Conservation (phyloP, 2,888 invertebrate species). For the Lydus trimaculatus region DNA sequence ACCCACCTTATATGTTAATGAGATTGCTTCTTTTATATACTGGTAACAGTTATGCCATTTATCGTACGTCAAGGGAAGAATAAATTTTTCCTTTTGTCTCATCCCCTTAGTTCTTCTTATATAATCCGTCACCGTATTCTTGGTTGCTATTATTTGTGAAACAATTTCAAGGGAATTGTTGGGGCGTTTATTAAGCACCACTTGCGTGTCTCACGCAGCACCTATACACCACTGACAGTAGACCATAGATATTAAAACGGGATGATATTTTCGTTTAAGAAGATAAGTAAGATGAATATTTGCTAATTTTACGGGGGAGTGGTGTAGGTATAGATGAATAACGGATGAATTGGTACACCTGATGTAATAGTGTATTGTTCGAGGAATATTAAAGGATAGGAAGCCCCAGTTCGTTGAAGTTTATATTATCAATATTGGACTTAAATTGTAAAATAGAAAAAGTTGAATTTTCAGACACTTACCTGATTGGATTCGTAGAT, state of each 20-base stretch:
- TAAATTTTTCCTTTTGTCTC: not conserved
- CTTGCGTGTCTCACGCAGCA: slow-evolving; percentile 13
- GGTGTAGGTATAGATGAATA: no score
- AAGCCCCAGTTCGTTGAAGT: not conserved
- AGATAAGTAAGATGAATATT: not conserved
- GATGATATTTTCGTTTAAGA: not conserved
- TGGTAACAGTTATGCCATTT: not conserved
- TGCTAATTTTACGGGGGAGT: not conserved
- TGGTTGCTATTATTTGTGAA: not conserved
- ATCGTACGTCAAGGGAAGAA: not conserved
- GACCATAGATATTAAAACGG: slow-evolving; percentile 8
- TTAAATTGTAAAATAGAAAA: not conserved
- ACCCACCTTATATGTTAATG: not conserved
- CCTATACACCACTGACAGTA: not conserved
- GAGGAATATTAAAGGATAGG: no score
- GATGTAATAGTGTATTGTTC: no score
- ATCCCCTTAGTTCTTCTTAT: not conserved
- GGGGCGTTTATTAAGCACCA: slow-evolving; percentile 5
- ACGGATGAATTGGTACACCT: no score
- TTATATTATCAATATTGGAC: not conserved
- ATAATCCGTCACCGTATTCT: slow-evolving; percentile 7
- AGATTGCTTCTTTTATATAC: not conserved
- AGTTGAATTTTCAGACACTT: not conserved
- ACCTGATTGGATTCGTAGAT: not conserved
- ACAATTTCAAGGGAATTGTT: slow-evolving; percentile 9